These are phyloP conservation scores for Anorthoa munda DNA, from an alignment of 2,888 invertebrate species.

Conservation along the genomic window DNA sequence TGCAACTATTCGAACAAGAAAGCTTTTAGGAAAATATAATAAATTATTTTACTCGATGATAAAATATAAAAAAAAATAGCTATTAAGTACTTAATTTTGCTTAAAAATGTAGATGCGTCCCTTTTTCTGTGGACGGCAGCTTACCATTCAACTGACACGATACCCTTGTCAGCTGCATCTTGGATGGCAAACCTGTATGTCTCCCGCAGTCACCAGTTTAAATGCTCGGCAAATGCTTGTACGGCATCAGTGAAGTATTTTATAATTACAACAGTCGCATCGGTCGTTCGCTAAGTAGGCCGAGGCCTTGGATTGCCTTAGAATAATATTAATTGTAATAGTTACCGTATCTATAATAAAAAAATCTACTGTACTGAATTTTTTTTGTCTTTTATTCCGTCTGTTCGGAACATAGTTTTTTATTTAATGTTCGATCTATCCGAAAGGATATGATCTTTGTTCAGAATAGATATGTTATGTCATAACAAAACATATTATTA, in stretches of 20 bases:
- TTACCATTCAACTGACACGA: background rate
- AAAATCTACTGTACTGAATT: conserved; percentile 29
- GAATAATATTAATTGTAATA: conserved; percentile 32
- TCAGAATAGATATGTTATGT: no score
- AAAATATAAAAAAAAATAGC: no score
- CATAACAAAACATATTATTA: no score
- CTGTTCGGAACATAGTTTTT: background rate
- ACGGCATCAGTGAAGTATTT: background rate
- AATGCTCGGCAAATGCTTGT: background rate
- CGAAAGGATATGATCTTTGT: no score
- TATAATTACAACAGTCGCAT: background rate
- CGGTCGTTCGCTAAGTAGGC: conserved; percentile 7
- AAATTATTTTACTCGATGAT: no score
- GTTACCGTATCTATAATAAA: conserved; percentile 42
- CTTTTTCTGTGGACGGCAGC: background rate
- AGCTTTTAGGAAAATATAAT: no score
- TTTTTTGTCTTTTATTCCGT: conserved; percentile 19
- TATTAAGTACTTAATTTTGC: background rate
- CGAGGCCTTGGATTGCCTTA: conserved; percentile 8
- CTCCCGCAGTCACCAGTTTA: background rate
- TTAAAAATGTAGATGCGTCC: background rate
- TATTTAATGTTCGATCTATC: no score
- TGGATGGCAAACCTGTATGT: no score
- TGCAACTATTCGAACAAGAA: no score
- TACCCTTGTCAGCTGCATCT: background rate